These are phyloP conservation scores for Drosophila repleta DNA, from an alignment of 1,140 invertebrate species.

Conservation along the genomic window DNA sequence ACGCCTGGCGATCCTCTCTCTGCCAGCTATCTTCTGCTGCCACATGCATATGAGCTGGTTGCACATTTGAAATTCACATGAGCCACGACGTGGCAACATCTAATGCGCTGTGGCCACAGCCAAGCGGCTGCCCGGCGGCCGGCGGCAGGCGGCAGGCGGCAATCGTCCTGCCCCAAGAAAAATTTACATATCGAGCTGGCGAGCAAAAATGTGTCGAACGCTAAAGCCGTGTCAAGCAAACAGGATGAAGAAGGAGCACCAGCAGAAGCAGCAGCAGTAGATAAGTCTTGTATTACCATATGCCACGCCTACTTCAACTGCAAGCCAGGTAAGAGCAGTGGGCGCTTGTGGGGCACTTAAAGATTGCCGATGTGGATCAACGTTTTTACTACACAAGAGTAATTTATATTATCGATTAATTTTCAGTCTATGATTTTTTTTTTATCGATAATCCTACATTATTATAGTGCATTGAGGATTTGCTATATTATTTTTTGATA, in stretches of 20 bases:
- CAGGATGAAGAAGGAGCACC: neutral
- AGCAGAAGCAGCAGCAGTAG: neutral
- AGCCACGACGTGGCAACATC: slow-evolving; percentile 30
- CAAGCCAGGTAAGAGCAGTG: neutral
- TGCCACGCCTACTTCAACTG: neutral
- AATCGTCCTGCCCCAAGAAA: slow-evolving; percentile 2
- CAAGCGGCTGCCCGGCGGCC: neutral
- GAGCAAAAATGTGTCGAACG: slow-evolving; percentile 25
- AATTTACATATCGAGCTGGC: slow-evolving; percentile 27
- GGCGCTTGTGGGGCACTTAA: too few species aligned
- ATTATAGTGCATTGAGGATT: too few species aligned
- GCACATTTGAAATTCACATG: slow-evolving; percentile 69
- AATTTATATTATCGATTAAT: too few species aligned
- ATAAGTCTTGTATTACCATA: neutral
- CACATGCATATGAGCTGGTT: slow-evolving; percentile 23
- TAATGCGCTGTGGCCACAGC: slow-evolving; percentile 61
- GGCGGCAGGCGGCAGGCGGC: neutral
- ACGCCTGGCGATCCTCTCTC: neutral
- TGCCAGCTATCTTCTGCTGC: neutral
- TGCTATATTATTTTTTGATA: too few species aligned
- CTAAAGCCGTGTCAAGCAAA: neutral
- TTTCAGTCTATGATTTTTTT: too few species aligned
- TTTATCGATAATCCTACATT: too few species aligned
- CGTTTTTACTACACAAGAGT: too few species aligned
- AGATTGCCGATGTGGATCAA: too few species aligned